Conservation (phyloP, 2,113 vertebrate species). For the Motacilla alba region DNA sequence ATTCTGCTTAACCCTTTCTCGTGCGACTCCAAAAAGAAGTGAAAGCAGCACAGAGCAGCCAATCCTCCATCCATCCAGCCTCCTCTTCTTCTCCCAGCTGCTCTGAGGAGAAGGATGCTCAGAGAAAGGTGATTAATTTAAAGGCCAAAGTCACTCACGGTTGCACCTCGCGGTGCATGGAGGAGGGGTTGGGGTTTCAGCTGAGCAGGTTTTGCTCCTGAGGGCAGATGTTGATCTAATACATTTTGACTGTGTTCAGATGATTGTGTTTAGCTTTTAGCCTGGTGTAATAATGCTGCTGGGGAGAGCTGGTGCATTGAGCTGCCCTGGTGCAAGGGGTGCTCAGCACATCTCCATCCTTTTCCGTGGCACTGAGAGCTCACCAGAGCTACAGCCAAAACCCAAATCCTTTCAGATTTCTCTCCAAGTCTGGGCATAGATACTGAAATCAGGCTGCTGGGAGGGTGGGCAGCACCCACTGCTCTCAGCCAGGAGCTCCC, state of each 20-base stretch:
- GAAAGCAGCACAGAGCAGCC: background rate
- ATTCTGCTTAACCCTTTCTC: conserved; percentile 72
- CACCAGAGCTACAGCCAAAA: background rate
- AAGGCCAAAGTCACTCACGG: background rate
- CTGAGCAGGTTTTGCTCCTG: background rate
- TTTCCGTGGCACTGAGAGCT: fast-evolving
- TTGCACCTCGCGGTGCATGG: fast-evolving
- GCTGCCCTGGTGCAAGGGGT: background rate
- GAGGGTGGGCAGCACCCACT: background rate
- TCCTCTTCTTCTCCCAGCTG: background rate
- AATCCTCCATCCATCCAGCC: background rate
- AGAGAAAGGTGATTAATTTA: background rate
- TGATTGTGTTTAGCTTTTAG: background rate
- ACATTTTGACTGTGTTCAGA: background rate
- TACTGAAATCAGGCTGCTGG: background rate
- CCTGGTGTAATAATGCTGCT: fast-evolving
- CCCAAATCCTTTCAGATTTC: background rate
- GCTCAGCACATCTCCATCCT: background rate
- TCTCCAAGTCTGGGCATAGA: background rate
- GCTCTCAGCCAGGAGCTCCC: background rate
- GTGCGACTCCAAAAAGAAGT: fast-evolving
- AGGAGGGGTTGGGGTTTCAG: background rate
- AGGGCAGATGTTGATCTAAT: background rate
- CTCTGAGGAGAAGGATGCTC: background rate
- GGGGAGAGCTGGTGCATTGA: background rate